Base-by-base conservation (phyloP, 2,888 invertebrate genomes). In the Coremacera marginata region DNA sequence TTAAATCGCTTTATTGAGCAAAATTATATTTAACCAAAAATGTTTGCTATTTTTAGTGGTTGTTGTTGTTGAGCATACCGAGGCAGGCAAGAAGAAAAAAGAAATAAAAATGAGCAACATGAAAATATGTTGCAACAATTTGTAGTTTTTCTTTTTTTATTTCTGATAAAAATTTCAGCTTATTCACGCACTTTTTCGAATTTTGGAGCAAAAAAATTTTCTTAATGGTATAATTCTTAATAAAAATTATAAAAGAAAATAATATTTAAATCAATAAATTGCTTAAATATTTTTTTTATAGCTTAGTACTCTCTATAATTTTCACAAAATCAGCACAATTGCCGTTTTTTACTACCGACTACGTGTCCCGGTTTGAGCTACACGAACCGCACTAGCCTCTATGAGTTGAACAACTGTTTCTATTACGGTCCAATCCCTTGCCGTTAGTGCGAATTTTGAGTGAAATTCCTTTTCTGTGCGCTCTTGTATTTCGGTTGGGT, bases 391-490 rank as follows among this genome's bases (percentile, higher is more conserved):
- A 78, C 79, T 76, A 63, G 80, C 70, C 76, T 77, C 81, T 77
- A 72, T 80, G 81, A 82, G 80, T 80, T 78, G 77, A 78, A 79
- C 77, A 82, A 82, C 82, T 82, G 77, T 25, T 27, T 62, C 25
- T 49, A 7, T 44, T 60, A 16, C 44, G 72, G 25, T 27, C 25
- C 22, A 34, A 34, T 37, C 7, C 34, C 68, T 25, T 51, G 68
- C 34, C 51, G 67, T 67, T 67, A 34, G 67, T 19, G 19, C 16
- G n/a, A 37, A 67, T 22, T 65, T 67, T 37, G 68, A 68, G 68
- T 68, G 11, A 27, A 34, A 27, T 68, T 68, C 68, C 27, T 68
- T 68, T 68, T 68, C 68, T 16, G 44, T 51, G 25, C n/a, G 25
- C 51, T 22, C 68, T 49, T 27, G 25, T 68, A 25, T 68, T 49